These are phyloP conservation scores for Apostichopus japonicus DNA, from an alignment of 35 echinoderm and acorn worm species.

Conservation along the genomic window DNA sequence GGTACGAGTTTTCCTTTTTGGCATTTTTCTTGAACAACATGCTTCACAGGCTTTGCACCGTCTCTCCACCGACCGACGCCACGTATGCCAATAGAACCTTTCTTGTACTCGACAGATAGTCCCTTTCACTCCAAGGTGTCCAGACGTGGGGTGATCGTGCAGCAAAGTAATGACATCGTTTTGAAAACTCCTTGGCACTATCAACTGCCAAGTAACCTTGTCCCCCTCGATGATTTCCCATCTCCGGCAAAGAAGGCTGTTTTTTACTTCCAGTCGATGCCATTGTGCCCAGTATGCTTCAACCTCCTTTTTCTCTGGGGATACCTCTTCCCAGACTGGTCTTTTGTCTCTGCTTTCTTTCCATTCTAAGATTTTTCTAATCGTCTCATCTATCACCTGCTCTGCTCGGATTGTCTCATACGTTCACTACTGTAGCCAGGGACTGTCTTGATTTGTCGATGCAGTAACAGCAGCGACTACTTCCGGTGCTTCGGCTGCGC, in stretches of 20 bases:
- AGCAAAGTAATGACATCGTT: background rate
- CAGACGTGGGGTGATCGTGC: conserved; percentile 29
- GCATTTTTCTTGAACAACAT: background rate
- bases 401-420: background rate
- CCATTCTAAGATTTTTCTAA: background rate
- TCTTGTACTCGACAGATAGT: conserved; percentile 31
- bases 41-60: conserved; percentile 6
- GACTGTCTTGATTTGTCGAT: background rate
- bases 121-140: conserved; percentile 55
- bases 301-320: background rate
- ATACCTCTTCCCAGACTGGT: background rate
- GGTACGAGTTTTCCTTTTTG: background rate
- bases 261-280: conserved; percentile 42
- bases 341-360: background rate
- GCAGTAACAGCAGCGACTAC: background rate
- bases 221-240: background rate
- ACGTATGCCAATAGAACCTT: conserved; percentile 45
- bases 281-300: conserved; percentile 60
- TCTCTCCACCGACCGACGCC: background rate
- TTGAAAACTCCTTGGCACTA: background rate
- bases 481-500: background rate
- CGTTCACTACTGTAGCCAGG: background rate
- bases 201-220: background rate
- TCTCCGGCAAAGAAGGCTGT: background rate
- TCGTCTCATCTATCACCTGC: background rate